These are phyloP conservation scores for Pimpla rufipes DNA, from an alignment of 2,888 invertebrate species.

Conservation along the genomic window DNA sequence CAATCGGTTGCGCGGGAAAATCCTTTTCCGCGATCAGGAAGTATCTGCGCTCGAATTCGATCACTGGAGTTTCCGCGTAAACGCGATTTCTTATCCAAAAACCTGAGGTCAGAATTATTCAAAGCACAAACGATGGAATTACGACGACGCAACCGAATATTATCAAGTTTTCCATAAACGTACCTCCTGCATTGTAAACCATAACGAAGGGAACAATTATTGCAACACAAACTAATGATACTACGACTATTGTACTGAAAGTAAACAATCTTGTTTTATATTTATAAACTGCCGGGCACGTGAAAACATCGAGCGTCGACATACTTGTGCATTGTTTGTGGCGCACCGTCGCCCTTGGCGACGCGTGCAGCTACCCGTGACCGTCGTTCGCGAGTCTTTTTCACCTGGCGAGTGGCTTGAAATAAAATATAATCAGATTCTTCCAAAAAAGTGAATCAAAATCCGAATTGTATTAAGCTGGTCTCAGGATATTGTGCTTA, in stretches of 20 bases:
- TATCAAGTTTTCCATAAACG: constrained; percentile 29
- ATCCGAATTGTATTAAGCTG: too few species aligned
- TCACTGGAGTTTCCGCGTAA: constrained; percentile 79
- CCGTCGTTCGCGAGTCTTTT: neutral
- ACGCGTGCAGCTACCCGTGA: constrained; percentile 55
- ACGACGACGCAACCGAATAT: constrained; percentile 40
- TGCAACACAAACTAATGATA: constrained; percentile 66
- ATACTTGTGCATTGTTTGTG: constrained; percentile 69
- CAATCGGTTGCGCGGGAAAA: constrained; percentile 74
- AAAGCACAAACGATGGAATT: neutral
- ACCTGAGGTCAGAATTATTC: constrained; percentile 69
- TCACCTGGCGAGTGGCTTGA: neutral
- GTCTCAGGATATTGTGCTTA: too few species aligned
- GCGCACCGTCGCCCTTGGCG: constrained; percentile 52
- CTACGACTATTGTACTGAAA: constrained; percentile 73
- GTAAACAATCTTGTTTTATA: constrained; percentile 77
- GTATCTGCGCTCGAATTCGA: constrained; percentile 81
- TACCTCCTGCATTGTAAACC: constrained; percentile 77
- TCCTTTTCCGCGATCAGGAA: constrained; percentile 79
- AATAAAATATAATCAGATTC: too few species aligned
- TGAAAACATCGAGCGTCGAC: constrained; percentile 78
- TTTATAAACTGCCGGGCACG: constrained; percentile 76
- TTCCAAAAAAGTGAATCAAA: too few species aligned
- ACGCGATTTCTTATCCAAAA: constrained; percentile 80
- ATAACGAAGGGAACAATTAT: constrained; percentile 76